phyloP scores from a whole-genome alignment of 2,888 invertebrate species.

The Boloria euphrosyne region DNA sequence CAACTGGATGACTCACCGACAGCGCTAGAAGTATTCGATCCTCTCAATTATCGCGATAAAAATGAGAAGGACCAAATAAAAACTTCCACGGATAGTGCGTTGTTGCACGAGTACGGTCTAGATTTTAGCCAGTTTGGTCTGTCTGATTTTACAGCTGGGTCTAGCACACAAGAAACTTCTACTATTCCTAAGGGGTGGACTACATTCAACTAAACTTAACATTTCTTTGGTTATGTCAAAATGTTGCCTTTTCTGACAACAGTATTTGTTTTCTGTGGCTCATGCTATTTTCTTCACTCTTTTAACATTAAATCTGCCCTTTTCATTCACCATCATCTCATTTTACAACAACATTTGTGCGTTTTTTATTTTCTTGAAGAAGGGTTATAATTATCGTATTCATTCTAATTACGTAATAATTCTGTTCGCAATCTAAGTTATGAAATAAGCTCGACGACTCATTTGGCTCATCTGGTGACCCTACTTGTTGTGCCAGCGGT shows the following conservation, averaged over 20 bases:
- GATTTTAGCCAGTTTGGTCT: slow-evolving; percentile 82
- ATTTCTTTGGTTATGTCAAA: neutral
- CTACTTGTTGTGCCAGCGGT: too few species aligned
- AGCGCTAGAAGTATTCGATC: slow-evolving; percentile 73
- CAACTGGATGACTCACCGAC: slow-evolving; percentile 74
- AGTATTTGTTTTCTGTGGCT: slow-evolving; percentile 1
- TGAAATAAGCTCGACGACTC: too few species aligned
- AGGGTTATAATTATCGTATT: neutral
- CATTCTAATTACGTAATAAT: neutral
- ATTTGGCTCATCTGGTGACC: too few species aligned
- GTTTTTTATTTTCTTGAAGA: slow-evolving; percentile 12
- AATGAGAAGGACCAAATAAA: slow-evolving; percentile 67
- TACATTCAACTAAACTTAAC: slow-evolving; percentile 61
- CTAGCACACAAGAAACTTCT: slow-evolving; percentile 54
- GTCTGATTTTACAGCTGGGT: slow-evolving; percentile 68
- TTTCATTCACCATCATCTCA: neutral
- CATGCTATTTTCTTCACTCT: neutral
- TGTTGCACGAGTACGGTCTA: slow-evolving; percentile 88
- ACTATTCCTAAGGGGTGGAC: slow-evolving; percentile 72
- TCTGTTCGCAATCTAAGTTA: neutral
- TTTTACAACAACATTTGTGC: slow-evolving; percentile 12
- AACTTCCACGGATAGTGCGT: slow-evolving; percentile 82
- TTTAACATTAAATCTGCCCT: slow-evolving; percentile 3
- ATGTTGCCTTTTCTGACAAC: neutral
- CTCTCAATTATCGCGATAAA: slow-evolving; percentile 66